Conservation (phyloP, 2,888 invertebrate species). For the Rhyacophila evoluta region DNA sequence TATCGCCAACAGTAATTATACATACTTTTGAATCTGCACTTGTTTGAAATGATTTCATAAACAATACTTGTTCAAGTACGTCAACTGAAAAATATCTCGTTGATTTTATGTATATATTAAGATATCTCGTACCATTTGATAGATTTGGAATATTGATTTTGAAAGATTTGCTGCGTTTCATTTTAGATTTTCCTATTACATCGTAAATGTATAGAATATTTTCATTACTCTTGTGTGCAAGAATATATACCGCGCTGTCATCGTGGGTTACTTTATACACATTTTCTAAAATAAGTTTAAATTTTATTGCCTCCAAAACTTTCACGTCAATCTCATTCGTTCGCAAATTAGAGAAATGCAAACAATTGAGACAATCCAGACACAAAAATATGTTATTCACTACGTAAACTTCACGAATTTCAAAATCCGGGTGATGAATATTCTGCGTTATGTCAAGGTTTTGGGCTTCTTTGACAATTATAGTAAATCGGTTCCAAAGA, state of each 20-base stretch:
- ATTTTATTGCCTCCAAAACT: slow-evolving; percentile 37
- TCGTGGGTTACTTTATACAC: neutral
- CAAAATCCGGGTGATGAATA: slow-evolving; percentile 34
- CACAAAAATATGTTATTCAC: slow-evolving; percentile 42
- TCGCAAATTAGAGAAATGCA: slow-evolving; percentile 38
- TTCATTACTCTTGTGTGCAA: slow-evolving; percentile 31
- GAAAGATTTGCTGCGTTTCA: slow-evolving; percentile 38
- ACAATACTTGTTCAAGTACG: slow-evolving; percentile 39
- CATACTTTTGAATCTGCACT: slow-evolving; percentile 32
- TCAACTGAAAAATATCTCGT: slow-evolving; percentile 42
- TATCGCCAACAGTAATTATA: slow-evolving; percentile 15
- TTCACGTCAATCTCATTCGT: slow-evolving; percentile 27
- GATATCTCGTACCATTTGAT: neutral
- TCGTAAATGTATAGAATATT: slow-evolving; percentile 30
- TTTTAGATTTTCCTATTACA: slow-evolving; percentile 40
- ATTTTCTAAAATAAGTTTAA: slow-evolving; percentile 40
- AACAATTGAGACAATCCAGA: slow-evolving; percentile 31
- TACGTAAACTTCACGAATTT: slow-evolving; percentile 35
- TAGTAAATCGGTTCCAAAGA: slow-evolving; percentile 43
- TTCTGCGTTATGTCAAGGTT: neutral
- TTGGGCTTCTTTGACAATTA: slow-evolving; percentile 36
- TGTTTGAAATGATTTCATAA: slow-evolving; percentile 36
- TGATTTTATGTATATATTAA: neutral
- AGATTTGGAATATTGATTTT: slow-evolving; percentile 29
- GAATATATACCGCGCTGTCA: slow-evolving; percentile 31